Evolutionary conservation across 1,140 invertebrate species (phyloP).

Genomic region (Monochamus saltuarius): DNA sequence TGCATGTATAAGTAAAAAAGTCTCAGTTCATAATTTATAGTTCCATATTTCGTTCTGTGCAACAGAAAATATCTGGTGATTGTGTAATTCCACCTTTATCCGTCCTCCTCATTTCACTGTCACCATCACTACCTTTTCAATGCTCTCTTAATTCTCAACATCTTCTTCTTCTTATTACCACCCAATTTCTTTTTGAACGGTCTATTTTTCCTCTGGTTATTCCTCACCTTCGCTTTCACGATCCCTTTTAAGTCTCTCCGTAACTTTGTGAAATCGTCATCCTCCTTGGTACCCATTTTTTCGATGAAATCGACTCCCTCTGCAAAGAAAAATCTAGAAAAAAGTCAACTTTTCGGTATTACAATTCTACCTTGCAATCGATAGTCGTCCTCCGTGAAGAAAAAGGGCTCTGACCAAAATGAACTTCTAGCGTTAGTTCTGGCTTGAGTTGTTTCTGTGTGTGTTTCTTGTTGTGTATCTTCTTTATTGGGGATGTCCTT

Average conservation of each 20-base stretch:
- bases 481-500: slow-evolving; percentile 28
- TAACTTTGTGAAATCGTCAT: slow-evolving; percentile 48
- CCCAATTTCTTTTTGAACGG: slow-evolving; percentile 46
- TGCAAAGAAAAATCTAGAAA: slow-evolving; percentile 49
- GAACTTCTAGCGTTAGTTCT: slow-evolving; percentile 44
- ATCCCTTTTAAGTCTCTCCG: slow-evolving; percentile 61
- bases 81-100: no score
- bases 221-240: slow-evolving; percentile 62
- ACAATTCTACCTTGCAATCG: slow-evolving; percentile 60
- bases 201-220: slow-evolving; percentile 59
- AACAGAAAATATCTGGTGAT: no score
- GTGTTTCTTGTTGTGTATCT: slow-evolving; percentile 31
- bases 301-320: slow-evolving; percentile 61
- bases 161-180: slow-evolving; percentile 38
- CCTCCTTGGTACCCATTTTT: slow-evolving; percentile 41
- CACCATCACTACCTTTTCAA: slow-evolving; percentile 29
- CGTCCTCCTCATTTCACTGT: no score
- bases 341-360: slow-evolving; percentile 11
- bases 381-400: slow-evolving; percentile 57
- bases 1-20: no score
- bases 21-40: no score
- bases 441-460: slow-evolving; percentile 20
- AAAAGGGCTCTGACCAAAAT: slow-evolving; percentile 59
- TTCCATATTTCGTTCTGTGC: no score
- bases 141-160: slow-evolving; percentile 40